Percentiles rank a stretch among this genome's conserved stretches.
phyloP scores from a whole-genome alignment of 1,140 invertebrate species.

The Diorhabda carinulata region DNA sequence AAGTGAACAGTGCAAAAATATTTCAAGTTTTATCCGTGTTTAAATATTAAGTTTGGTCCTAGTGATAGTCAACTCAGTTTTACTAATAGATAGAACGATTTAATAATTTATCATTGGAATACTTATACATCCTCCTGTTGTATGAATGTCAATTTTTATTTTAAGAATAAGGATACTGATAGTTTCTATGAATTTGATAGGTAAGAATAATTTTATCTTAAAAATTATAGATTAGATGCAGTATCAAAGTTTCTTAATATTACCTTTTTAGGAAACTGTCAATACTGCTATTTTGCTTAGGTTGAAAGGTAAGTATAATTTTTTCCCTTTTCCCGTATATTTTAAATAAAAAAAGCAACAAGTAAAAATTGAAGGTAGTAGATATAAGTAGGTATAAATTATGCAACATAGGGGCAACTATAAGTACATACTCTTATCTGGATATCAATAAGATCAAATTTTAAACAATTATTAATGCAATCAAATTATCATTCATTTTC shows the following conservation, averaged over 20 bases:
- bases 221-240: background rate
- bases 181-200: background rate
- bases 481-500: conserved; percentile 1
- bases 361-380: no score
- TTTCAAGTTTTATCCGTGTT: conserved; percentile 10
- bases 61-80: conserved; percentile 9
- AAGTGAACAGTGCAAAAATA: conserved; percentile 14
- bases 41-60: background rate
- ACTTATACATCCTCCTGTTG: background rate
- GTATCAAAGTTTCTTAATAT: no score
- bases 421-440: no score
- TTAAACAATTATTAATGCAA: background rate
- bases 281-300: no score
- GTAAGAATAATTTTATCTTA: background rate
- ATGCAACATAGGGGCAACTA: no score
- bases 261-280: no score
- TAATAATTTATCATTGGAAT: background rate
- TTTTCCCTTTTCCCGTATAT: no score
- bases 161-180: conserved; percentile 4
- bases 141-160: conserved; percentile 17
- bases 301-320: no score
- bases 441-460: no score
- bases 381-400: no score
- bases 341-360: no score
- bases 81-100: background rate